phyloP scores from a whole-genome alignment of 2,888 invertebrate species.

The Liodrosophila aerea region DNA sequence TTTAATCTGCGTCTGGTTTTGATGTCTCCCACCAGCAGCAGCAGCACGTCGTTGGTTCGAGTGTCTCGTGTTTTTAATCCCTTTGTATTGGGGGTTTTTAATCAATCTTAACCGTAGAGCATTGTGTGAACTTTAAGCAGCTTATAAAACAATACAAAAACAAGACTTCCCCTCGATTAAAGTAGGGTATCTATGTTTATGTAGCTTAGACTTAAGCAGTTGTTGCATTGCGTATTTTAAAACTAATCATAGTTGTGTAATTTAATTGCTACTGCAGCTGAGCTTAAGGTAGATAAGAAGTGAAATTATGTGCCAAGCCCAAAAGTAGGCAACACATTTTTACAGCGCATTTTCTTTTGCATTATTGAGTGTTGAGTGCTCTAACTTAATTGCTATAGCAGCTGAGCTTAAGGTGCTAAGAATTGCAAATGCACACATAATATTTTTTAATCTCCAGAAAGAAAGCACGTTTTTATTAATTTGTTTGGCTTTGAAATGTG shows the following conservation, averaged over 20 bases:
- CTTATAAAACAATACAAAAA: constrained; percentile 21
- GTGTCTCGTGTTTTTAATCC: constrained; percentile 9
- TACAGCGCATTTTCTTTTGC: not conserved
- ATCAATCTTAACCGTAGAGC: constrained; percentile 29
- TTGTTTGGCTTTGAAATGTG: too few species aligned
- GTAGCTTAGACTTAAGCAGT: constrained; percentile 10
- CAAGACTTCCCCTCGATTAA: constrained; percentile 16
- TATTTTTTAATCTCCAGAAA: too few species aligned
- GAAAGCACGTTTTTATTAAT: too few species aligned
- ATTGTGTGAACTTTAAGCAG: constrained; percentile 43
- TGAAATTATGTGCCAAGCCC: not conserved
- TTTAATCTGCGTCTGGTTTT: constrained; percentile 41
- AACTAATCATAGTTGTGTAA: constrained; percentile 15
- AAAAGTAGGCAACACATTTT: constrained; percentile 8
- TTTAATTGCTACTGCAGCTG: constrained; percentile 11
- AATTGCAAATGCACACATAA: too few species aligned
- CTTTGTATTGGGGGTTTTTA: constrained; percentile 25
- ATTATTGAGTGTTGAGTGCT: too few species aligned
- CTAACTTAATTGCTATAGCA: constrained; percentile 8
- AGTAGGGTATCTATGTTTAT: constrained; percentile 1
- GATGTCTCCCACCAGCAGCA: constrained; percentile 36
- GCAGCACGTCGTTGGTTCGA: too few species aligned
- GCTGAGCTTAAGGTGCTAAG: not conserved
- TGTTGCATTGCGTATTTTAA: not conserved
- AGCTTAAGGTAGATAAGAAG: too few species aligned